Evolutionary conservation across 2,888 invertebrate species (phyloP).

Genomic region (Slavum lentiscoides): DNA sequence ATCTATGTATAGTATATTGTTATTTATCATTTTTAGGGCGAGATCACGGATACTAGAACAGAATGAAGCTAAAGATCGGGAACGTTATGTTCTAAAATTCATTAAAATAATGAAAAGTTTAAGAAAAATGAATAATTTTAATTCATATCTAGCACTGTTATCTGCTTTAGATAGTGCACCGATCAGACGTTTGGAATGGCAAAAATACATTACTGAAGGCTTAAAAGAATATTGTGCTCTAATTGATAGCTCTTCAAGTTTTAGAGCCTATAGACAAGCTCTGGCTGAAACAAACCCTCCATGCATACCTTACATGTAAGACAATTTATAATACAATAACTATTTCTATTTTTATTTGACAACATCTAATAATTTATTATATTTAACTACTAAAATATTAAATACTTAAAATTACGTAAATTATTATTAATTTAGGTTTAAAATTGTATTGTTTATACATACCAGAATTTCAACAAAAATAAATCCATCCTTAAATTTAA

Average conservation of each 20-base stretch:
- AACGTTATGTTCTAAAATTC: slow-evolving; percentile 91
- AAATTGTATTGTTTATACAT: too few relatives aligned
- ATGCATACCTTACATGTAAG: slow-evolving; percentile 98
- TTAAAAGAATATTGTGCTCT: slow-evolving; percentile 92
- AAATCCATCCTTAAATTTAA: too few relatives aligned
- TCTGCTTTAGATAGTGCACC: slow-evolving; percentile 97
- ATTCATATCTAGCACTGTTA: slow-evolving; percentile 93
- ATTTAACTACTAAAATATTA: too few relatives aligned
- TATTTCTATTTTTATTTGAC: not conserved
- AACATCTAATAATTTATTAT: too few relatives aligned
- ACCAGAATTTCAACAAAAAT: too few relatives aligned
- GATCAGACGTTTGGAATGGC: slow-evolving; percentile 88
- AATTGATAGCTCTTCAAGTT: slow-evolving; percentile 97
- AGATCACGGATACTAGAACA: slow-evolving; percentile 89
- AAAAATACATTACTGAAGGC: slow-evolving; percentile 86
- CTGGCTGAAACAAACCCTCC: slow-evolving; percentile 94
- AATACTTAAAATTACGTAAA: too few relatives aligned
- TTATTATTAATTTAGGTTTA: too few relatives aligned
- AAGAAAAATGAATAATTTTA: slow-evolving; percentile 96
- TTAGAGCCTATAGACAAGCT: slow-evolving; percentile 93
- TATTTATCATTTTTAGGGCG: slow-evolving; percentile 64
- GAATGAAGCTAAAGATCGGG: slow-evolving; percentile 90
- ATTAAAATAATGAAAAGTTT: slow-evolving; percentile 98
- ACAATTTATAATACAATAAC: slow-evolving; percentile 56
- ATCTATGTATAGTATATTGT: not conserved